Base-by-base conservation (phyloP, 1,140 invertebrate species). In the Sminthurides bifidus region DNA sequence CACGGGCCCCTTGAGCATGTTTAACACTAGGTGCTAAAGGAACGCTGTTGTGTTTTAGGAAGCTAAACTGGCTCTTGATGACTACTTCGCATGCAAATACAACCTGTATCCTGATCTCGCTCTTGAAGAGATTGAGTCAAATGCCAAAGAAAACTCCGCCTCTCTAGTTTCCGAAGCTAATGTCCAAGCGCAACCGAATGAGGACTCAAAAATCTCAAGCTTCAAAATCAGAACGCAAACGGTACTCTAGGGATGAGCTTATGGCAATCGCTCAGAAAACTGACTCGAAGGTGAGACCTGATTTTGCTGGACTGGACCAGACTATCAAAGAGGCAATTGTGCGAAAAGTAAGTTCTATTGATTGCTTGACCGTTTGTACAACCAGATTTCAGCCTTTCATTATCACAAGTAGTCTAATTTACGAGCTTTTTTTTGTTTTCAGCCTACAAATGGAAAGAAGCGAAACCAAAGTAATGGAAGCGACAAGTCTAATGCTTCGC, bases 21-120 rank as follows among this genome's bases (percentile, higher is more conserved):
- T 24, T 50, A 14, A 33, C 31, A 15, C n/a, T 3, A 14, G 14
- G 3, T 48, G 45, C n/a, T 41, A 14, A 12, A 12, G 37, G 44
- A 27, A 44, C 23, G 29, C n/a, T 37, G 26, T 40, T 35, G 33
- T 33, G n/a, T 46, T 3, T n/a, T 46, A 89, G 85, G 84, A 81
- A 60, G 86, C 85, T 44, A 89, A 89, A 74, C 73, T 88, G 59
- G 81, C 88, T 49, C 71, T 91, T 61, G 86, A 89, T 66, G 85
- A 88, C 70, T 84, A 86, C 71, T 90, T 90, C 68, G 73, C 76
- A 3, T 51, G 54, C 27, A 64, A 64, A 31, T 43, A 43, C 41
- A 43, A 43, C 17, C 17, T 43, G 8, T 61, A 61, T 50, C 62
- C 62, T 3, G 52, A 59, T 19, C 30, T 60, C 19, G 46, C 40